Base-by-base conservation (phyloP, 2,797 vertebrate species). In the Harpagifer antarcticus region DNA sequence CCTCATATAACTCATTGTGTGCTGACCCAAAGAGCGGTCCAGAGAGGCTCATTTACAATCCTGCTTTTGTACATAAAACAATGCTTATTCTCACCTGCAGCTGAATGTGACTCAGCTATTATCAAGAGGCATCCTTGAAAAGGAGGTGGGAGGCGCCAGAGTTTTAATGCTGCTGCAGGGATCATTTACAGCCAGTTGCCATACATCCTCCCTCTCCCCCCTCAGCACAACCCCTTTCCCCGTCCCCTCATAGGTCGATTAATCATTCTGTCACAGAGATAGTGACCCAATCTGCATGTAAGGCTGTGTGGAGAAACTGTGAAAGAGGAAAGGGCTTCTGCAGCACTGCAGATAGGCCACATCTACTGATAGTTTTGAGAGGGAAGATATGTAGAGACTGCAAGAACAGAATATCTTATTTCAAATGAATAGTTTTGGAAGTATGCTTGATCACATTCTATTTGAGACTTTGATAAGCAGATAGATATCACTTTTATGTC, bases 261-360 rank as follows among this genome's bases (percentile, higher is more conserved):
- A 93, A 94, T 94, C 89, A 94, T 85, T 81, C 87, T 93, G 91
- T 90, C 88, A 89, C 82, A 27, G 56, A 89, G 84, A 88, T 79
- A 86, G 85, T 88, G 91, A 91, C 88, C 89, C 89, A 92, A 93
- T 93, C 91, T 94, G 87, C 88, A 92, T 93, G 87, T 88, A 81
- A 84, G 75, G 75, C 82, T 19, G 76, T 57, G 86, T 64, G 75
- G 72, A 82, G 77, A 47, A 88, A 85, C 83, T 67, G 75, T 71
- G 75, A 87, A 68, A 65, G 80, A 80, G 79, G 71, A 82, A 70
- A 85, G 82, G 67, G 81, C 68, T 69, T 77, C 89, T 90, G 91
- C 89, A 63, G 83, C 59, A 64, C 64, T 72, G 71, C 84, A 89
- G 87, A 88, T 86, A 88, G 81, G 74, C 47, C 63, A 7, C 52